Evolutionary conservation across 2,888 invertebrate species (phyloP).

Genomic region (Habrosyne pyritoides): DNA sequence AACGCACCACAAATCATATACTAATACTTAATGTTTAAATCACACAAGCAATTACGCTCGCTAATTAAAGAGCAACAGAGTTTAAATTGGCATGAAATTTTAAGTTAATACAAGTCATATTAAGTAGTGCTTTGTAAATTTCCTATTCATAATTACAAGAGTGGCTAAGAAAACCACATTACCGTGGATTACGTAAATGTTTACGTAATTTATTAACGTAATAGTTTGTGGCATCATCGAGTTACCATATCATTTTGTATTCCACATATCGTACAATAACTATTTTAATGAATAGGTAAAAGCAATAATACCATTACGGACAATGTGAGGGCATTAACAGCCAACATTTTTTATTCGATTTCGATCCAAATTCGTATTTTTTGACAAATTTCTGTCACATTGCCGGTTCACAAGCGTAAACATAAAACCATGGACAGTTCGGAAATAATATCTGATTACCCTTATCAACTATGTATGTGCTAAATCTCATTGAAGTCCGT

Average conservation of each 20-base stretch:
- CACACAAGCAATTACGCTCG: neutral
- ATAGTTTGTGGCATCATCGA: constrained; percentile 25
- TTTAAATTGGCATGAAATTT: neutral
- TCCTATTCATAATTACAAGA: constrained; percentile 45
- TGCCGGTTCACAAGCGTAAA: too few relatives aligned
- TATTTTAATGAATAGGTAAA: neutral
- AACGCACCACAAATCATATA: neutral
- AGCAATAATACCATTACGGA: too few relatives aligned
- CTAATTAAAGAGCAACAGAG: neutral
- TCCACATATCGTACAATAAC: neutral
- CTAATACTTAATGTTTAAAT: neutral
- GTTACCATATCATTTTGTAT: constrained; percentile 19
- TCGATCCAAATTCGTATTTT: too few relatives aligned
- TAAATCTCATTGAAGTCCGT: too few relatives aligned
- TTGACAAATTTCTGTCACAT: too few relatives aligned
- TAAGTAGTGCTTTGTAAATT: constrained; percentile 20
- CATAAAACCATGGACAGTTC: too few relatives aligned
- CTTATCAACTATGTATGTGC: too few relatives aligned
- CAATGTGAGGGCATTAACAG: too few relatives aligned
- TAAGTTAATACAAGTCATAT: neutral
- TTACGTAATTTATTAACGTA: constrained; percentile 46
- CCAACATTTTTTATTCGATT: too few relatives aligned
- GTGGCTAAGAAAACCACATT: constrained; percentile 48
- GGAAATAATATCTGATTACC: too few relatives aligned
- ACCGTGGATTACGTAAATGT: constrained; percentile 39